A percentile compares a stretch with the other conserved stretches of the same genome.
These are phyloP conservation scores for Vanessa tameamea DNA, from an alignment of 1,140 invertebrate species.

Conservation along the genomic window DNA sequence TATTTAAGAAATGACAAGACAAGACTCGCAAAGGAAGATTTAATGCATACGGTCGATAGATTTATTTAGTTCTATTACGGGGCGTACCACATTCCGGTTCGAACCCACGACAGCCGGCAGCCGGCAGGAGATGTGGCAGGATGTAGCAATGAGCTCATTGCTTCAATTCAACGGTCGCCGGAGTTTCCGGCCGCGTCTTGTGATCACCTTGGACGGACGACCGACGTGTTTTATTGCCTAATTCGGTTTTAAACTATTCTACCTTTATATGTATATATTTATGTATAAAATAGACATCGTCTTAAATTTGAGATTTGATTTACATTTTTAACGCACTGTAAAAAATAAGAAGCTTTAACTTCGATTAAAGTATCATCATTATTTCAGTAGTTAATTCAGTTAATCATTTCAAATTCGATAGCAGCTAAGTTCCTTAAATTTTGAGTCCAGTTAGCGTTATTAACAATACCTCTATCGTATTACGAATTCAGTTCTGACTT, in stretches of 20 bases:
- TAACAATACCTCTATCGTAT: too few species aligned
- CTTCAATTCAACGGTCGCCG: constrained; percentile 36
- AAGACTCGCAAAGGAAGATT: background rate
- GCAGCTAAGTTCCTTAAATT: too few species aligned
- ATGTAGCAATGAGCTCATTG: constrained; percentile 44
- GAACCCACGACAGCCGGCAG: constrained; percentile 35
- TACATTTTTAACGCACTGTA: too few species aligned
- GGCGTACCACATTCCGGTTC: constrained; percentile 22
- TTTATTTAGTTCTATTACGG: background rate
- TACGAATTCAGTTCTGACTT: too few species aligned
- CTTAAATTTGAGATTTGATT: too few species aligned
- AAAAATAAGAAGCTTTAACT: too few species aligned
- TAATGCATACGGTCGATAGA: background rate
- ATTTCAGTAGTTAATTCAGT: too few species aligned
- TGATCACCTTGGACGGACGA: constrained; percentile 31
- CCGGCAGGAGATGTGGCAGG: constrained; percentile 34
- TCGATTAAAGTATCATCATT: too few species aligned
- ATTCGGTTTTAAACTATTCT: constrained; percentile 13
- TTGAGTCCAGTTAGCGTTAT: too few species aligned
- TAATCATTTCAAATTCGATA: too few species aligned
- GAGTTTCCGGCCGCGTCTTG: constrained; percentile 32
- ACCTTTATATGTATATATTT: constrained; percentile 17
- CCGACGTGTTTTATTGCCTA: constrained; percentile 17
- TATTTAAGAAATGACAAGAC: too few species aligned
- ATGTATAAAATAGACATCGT: background rate